A percentile compares a stretch with the other conserved stretches of the same genome.
Conservation (phyloP, 2,113 vertebrate genomes). For the Ifrita kowaldi region DNA sequence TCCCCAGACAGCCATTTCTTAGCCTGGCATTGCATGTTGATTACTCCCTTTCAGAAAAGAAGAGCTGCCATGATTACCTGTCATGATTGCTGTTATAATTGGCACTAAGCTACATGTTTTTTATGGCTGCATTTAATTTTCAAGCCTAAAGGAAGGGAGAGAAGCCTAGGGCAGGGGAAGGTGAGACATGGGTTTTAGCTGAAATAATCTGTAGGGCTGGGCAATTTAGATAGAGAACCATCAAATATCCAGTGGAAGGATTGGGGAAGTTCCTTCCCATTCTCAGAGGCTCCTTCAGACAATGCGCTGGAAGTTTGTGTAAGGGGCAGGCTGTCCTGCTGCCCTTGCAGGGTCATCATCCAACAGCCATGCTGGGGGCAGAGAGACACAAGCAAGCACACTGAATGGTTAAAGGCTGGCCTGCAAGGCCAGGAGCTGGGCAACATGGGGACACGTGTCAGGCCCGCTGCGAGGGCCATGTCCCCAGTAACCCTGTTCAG, state of each 20-base stretch:
- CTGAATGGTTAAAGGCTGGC: not conserved
- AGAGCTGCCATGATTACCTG: not conserved
- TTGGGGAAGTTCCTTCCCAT: not conserved
- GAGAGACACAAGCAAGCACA: not conserved
- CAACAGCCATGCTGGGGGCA: fast-evolving
- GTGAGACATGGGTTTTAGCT: not conserved
- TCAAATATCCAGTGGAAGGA: not conserved
- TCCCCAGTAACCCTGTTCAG: not conserved
- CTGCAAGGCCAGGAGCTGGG: not conserved
- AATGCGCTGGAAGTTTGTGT: not conserved
- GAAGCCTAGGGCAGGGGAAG: not conserved
- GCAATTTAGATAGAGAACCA: not conserved
- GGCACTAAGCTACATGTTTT: not conserved
- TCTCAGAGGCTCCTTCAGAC: not conserved
- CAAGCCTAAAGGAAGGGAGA: not conserved
- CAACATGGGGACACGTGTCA: fast-evolving
- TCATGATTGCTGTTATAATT: not conserved
- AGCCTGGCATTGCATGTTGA: not conserved
- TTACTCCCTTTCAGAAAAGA: not conserved
- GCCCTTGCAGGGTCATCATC: not conserved
- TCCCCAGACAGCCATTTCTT: not conserved
- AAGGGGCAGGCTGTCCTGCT: not conserved
- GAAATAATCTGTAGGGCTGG: not conserved
- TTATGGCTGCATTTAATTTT: not conserved
- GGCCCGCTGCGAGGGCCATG: not conserved